These are phyloP conservation scores for Glyptemys insculpta DNA, from an alignment of 2,797 vertebrate species.

Conservation along the genomic window DNA sequence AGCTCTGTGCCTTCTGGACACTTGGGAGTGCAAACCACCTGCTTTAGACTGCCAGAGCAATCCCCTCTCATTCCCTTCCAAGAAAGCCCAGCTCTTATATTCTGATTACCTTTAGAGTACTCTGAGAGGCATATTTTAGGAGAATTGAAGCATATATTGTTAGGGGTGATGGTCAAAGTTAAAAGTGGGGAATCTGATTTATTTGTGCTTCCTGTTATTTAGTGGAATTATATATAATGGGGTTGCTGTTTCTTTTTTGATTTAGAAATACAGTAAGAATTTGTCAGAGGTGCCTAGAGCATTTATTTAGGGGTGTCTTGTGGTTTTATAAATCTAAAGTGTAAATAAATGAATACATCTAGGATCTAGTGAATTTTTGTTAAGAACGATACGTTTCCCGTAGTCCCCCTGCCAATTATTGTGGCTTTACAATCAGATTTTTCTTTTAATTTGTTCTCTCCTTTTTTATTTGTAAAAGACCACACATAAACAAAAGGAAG, in stretches of 20 bases:
- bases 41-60: not conserved
- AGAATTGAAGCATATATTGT: fast-evolving
- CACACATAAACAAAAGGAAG: not conserved
- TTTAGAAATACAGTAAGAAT: not conserved
- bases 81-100: not conserved
- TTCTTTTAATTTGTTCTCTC: not conserved
- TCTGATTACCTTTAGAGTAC: not conserved
- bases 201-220: not conserved
- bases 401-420: not conserved
- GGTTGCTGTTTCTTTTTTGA: not conserved
- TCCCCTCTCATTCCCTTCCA: not conserved
- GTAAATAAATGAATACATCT: not conserved
- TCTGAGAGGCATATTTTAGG: fast-evolving
- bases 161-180: not conserved
- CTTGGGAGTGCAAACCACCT: not conserved
- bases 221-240: not conserved
- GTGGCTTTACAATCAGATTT: not conserved
- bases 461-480: not conserved
- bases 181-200: not conserved
- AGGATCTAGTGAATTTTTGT: not conserved
- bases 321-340: not conserved
- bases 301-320: not conserved
- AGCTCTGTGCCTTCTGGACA: not conserved
- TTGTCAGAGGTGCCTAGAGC: not conserved
- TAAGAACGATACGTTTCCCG: not conserved